Base-by-base conservation (phyloP, 2,113 vertebrate species). In the Candoia aspera region DNA sequence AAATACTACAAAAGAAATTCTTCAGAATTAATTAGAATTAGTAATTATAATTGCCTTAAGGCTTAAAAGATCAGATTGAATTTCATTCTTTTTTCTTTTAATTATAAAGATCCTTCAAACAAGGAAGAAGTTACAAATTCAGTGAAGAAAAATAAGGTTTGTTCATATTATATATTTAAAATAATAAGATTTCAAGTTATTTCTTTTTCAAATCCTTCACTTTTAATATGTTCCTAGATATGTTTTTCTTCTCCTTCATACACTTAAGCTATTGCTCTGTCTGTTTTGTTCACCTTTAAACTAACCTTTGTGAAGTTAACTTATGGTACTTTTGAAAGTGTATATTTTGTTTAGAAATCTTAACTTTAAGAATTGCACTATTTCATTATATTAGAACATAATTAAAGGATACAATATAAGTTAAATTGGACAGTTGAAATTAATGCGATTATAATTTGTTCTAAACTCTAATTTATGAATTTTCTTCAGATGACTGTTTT, bases 111-210 rank as follows among this genome's bases (percentile, higher is more conserved):
- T 87, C 94, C 97, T 93, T 97, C 97, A 23, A 68, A 84, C 92
- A 96, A 95, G 89, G 96, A 96, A 91, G 92, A 94, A 92, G 92
- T 94, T 94, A 97, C 96, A 96, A 95, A 96, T 85, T 95, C 96
- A 91, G 59, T 96, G 92, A 98, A 97, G 96, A 97, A 96, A 84
- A 98, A 97, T 95, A 98, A 98, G 99, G 98, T 99, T 93, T 92
- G 98, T 98, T 95, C 90, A 96, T 91, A 92, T 90, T 86, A 58
- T 57, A 94, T 37, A 11, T 54, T 37, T 55, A 64, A 89, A 88
- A 59, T 84, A 24, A 4, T 87, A 23, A 24, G 17, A 64, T 29
- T 86, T 54, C 58, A 23, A 91, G 29, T 64, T 64, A 91, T 53
- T 53, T 54, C 12, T n/a, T 37, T 54, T 85, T 90, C 83, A 55